Evolutionary conservation across 2,113 vertebrate genomes (phyloP), one percentile per base, ranked within the genome.

Genomic region (Cricetomys ansorgei): DNA sequence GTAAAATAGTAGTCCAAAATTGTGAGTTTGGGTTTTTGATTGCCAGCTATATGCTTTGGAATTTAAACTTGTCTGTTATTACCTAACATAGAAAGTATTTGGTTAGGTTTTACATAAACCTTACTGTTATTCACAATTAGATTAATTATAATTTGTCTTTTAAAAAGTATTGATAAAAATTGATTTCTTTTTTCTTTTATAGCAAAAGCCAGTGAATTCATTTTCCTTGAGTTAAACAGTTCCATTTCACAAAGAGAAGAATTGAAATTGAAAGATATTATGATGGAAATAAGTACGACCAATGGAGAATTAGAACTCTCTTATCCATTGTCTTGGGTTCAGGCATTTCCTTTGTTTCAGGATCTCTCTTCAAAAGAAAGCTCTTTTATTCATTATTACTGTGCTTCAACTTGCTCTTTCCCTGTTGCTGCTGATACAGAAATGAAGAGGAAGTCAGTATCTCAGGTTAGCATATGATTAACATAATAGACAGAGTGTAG

Each of bases 161-260:
- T 65, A 87, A 96, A 95, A 83, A 50, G 0, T 87, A 75, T 59
- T 94, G 69, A 50, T 94, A 85, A 93, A 96, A 92, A 92, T 96
- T 87, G 15, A 15, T 94, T 91, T 96, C 0, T 94, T 97, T 98
- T 81, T 98, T 7, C 90, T 98, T 96, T 97, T 96, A 43, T 94
- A 99, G 99, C 97, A 88, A 98, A 98, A 94, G 96, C 96, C 31
- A 97, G 57, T 94, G 98, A 99, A 96, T 99, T 98, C 92, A 21
- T 99, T 80, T 99, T 99, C 97, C 97, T 99, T 96, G 98, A 99
- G n/a, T 91, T 99, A 79, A 95, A 93, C 31, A 97, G 97, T 91
- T 96, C 97, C 67, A 94, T 98, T 90, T 94, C 96, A 83, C 96
- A 98, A 96, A 55, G 45, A 83, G 98, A 99, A 95, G 97, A 98